These are phyloP conservation scores for Pollenia amentaria DNA, from an alignment of 2,888 invertebrate species.

Conservation along the genomic window DNA sequence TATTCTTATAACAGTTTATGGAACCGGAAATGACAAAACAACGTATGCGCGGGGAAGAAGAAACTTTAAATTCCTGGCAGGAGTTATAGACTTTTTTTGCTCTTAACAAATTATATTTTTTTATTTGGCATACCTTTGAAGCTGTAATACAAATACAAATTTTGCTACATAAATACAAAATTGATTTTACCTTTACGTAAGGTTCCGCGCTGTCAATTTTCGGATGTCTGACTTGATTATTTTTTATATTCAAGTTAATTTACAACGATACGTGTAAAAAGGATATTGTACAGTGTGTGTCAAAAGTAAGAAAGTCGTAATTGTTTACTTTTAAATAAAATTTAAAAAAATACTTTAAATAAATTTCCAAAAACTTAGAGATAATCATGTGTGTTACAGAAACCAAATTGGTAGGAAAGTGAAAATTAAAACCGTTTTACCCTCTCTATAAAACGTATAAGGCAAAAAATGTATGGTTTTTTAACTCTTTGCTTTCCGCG, in stretches of 20 bases:
- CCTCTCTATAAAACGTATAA: too few relatives aligned
- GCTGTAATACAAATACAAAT: conserved; percentile 18
- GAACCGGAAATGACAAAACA: too few relatives aligned
- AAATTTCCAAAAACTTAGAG: too few relatives aligned
- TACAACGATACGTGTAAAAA: background rate
- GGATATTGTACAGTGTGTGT: background rate
- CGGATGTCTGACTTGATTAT: conserved; percentile 1
- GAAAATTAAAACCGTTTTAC: too few relatives aligned
- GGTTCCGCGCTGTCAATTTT: conserved; percentile 61
- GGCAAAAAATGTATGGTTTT: too few relatives aligned
- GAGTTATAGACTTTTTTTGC: background rate
- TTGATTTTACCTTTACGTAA: conserved; percentile 63
- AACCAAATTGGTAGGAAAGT: too few relatives aligned
- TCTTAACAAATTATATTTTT: background rate
- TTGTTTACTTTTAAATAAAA: too few relatives aligned
- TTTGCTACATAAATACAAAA: conserved; percentile 6
- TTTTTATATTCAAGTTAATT: background rate
- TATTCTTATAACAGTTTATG: too few relatives aligned
- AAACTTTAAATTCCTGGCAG: background rate
- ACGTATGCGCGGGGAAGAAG: background rate
- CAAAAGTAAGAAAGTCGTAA: too few relatives aligned
- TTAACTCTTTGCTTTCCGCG: too few relatives aligned
- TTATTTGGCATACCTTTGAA: background rate
- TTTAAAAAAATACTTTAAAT: too few relatives aligned
- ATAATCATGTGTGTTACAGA: too few relatives aligned